These are phyloP conservation scores for Notolabrus celidotus DNA, from an alignment of 2,797 vertebrate species.

Conservation along the genomic window DNA sequence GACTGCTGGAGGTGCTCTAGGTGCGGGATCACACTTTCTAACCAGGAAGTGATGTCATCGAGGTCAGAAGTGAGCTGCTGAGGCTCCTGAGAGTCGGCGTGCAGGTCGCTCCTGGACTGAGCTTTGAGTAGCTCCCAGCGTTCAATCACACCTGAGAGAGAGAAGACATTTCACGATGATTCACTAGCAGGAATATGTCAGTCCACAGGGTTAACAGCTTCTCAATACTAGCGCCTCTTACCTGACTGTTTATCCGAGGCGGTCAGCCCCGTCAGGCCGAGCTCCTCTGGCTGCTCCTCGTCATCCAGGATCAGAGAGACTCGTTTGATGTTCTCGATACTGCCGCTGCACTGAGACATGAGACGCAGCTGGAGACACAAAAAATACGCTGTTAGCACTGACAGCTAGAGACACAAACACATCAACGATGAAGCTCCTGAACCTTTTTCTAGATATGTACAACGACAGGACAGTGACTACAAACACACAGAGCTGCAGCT, in stretches of 20 bases:
- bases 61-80: slow-evolving; percentile 86
- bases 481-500: too few relatives aligned
- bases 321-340: slow-evolving; percentile 79
- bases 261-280: slow-evolving; percentile 79
- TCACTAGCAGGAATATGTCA: too few relatives aligned
- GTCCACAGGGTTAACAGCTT: too few relatives aligned
- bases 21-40: slow-evolving; percentile 84
- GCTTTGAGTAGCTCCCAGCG: slow-evolving; percentile 93
- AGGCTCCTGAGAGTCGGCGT: slow-evolving; percentile 75
- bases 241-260: slow-evolving; percentile 87
- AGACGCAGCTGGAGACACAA: slow-evolving; percentile 83
- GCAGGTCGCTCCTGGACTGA: slow-evolving; percentile 84
- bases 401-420: background rate
- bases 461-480: too few relatives aligned
- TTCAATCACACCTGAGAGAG: slow-evolving; percentile 88
- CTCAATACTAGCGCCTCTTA: slow-evolving; percentile 63
- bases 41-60: slow-evolving; percentile 87
- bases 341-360: slow-evolving; percentile 84
- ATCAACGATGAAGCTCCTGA: too few relatives aligned
- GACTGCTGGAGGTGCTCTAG: slow-evolving; percentile 82
- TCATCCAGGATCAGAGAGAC: slow-evolving; percentile 77
- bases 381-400: slow-evolving; percentile 11
- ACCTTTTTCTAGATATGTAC: too few relatives aligned
- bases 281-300: slow-evolving; percentile 80
- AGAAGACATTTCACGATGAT: background rate